phyloP scores from a whole-genome alignment of 2,888 invertebrate genomes.

The Dromius quadrimaculatus region DNA sequence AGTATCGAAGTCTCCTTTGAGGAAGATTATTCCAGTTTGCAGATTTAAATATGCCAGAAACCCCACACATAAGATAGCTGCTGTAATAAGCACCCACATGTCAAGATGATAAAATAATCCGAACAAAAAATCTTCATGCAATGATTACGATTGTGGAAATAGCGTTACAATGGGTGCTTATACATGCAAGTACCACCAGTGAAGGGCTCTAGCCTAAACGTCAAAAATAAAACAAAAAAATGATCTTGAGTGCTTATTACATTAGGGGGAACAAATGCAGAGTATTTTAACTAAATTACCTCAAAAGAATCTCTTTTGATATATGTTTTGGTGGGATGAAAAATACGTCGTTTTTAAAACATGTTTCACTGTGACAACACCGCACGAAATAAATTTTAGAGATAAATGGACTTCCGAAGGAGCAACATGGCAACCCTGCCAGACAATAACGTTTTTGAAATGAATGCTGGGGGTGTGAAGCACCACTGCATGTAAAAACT shows the following conservation, averaged over 20 bases:
- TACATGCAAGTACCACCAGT: conserved; percentile 58
- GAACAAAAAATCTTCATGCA: conserved; percentile 19
- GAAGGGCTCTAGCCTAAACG: conserved; percentile 55
- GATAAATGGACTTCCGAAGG: conserved; percentile 33
- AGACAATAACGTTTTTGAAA: conserved; percentile 27
- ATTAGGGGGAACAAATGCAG: background rate
- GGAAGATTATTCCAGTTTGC: background rate
- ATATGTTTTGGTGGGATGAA: background rate
- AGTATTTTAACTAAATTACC: background rate
- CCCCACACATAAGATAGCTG: conserved; percentile 50
- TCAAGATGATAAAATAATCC: conserved; percentile 17
- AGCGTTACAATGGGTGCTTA: conserved; percentile 59
- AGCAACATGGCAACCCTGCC: conserved; percentile 2
- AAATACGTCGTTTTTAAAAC: background rate
- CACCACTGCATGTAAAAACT: conserved; percentile 19
- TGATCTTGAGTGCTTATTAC: conserved; percentile 60
- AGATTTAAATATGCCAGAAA: conserved; percentile 26
- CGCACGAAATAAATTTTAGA: conserved; percentile 20
- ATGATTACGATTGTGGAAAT: conserved; percentile 4
- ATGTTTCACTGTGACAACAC: background rate
- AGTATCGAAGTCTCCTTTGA: background rate
- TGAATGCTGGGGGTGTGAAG: conserved; percentile 2
- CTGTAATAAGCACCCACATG: conserved; percentile 58
- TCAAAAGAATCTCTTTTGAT: background rate
- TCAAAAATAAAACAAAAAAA: conserved; percentile 6